Percentiles rank a stretch among this genome's conserved stretches.
Evolutionary conservation across 2,797 vertebrate genomes (phyloP).

Genomic region (Leptoclinus maculatus): DNA sequence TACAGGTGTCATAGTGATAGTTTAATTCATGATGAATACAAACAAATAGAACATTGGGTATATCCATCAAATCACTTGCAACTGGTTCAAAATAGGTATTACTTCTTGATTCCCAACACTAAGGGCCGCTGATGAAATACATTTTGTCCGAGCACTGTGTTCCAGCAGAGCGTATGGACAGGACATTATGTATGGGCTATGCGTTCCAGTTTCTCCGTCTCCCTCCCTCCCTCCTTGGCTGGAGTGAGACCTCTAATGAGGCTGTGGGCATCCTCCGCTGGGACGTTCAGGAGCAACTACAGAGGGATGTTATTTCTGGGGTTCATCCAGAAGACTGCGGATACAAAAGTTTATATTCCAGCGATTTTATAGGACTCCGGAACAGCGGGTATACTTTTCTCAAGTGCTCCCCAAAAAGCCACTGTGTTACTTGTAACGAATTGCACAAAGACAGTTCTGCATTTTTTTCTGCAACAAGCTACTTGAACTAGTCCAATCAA

Average conservation of each 20-base stretch:
- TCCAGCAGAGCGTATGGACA: neutral
- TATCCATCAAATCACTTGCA: neutral
- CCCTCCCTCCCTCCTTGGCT: neutral
- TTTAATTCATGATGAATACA: neutral
- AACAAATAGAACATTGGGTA: neutral
- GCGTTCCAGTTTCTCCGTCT: constrained; percentile 15
- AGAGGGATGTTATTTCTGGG: constrained; percentile 31
- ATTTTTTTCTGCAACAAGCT: neutral
- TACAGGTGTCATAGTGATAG: neutral
- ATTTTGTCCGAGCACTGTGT: neutral
- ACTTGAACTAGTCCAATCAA: neutral
- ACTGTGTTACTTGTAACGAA: neutral
- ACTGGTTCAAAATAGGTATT: neutral
- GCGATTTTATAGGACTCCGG: constrained; percentile 22
- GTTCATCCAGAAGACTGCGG: constrained; percentile 9
- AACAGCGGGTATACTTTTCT: neutral
- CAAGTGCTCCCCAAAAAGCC: neutral
- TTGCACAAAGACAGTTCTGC: neutral
- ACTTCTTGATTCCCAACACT: neutral
- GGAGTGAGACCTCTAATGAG: neutral
- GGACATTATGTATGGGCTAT: constrained; percentile 27
- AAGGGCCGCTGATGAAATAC: constrained; percentile 13
- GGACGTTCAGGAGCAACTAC: constrained; percentile 23
- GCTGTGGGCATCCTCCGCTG: constrained; percentile 4
- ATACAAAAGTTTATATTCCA: constrained; percentile 18